Conservation (phyloP, 2,797 vertebrate species). For the Halcyon badia region DNA sequence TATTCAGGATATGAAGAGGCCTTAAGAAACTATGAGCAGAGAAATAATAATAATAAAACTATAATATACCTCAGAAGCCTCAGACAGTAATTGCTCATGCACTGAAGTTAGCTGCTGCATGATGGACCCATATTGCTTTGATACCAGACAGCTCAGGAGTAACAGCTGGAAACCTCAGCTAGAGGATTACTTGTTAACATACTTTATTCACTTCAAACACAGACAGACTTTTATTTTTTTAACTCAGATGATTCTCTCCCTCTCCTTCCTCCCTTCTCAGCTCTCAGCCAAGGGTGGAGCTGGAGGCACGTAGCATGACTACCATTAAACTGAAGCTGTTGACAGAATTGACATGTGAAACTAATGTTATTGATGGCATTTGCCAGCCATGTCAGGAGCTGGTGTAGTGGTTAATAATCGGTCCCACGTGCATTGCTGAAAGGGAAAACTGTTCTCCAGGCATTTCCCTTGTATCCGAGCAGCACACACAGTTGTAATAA, state of each 20-base stretch:
- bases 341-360: neutral
- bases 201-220: slow-evolving; percentile 25
- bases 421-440: neutral
- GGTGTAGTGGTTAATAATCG: neutral
- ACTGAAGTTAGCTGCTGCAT: slow-evolving; percentile 18
- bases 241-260: neutral
- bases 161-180: slow-evolving; percentile 59
- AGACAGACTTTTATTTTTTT: slow-evolving; percentile 36
- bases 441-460: neutral
- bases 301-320: neutral
- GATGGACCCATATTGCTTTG: neutral
- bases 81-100: slow-evolving; percentile 50
- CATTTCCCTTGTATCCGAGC: neutral
- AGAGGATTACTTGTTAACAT: slow-evolving; percentile 3
- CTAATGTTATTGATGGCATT: neutral
- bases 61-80: slow-evolving; percentile 23
- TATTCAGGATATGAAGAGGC: slow-evolving; percentile 27
- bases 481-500: neutral
- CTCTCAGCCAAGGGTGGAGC: neutral
- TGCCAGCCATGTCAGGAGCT: neutral
- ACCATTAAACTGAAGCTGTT: neutral
- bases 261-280: neutral
- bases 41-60: slow-evolving; percentile 62
- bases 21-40: slow-evolving; percentile 48
- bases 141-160: slow-evolving; percentile 42